These are phyloP conservation scores for Eristalinus sepulchralis DNA, from an alignment of 2,888 invertebrate species.

Conservation along the genomic window DNA sequence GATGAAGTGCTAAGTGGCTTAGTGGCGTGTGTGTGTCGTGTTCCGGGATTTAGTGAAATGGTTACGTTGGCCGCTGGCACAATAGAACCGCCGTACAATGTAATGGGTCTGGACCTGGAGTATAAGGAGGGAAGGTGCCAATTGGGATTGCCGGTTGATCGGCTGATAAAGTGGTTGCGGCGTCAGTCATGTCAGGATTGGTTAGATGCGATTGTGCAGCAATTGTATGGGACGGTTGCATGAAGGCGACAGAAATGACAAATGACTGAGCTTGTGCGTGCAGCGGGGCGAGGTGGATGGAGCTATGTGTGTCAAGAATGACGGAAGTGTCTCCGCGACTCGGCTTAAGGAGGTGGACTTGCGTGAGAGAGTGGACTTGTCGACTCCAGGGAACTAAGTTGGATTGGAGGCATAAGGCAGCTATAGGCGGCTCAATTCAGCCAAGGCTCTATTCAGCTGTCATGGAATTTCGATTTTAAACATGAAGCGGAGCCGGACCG, in stretches of 20 bases:
- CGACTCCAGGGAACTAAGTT: too few relatives aligned
- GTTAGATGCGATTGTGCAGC: slow-evolving; percentile 5
- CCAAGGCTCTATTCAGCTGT: too few relatives aligned
- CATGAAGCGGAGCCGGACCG: too few relatives aligned
- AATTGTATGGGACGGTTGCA: not conserved
- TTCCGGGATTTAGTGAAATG: slow-evolving; percentile 10
- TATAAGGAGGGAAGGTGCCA: not conserved
- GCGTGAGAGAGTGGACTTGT: not conserved
- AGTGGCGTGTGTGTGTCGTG: not conserved
- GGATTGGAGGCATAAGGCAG: too few relatives aligned
- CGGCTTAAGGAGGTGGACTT: not conserved
- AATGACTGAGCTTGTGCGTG: not conserved
- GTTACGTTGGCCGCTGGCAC: not conserved
- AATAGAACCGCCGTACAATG: not conserved
- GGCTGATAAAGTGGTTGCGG: not conserved
- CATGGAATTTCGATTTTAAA: too few relatives aligned
- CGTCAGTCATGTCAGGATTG: slow-evolving; percentile 11
- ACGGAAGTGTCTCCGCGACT: not conserved
- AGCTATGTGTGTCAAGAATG: not conserved
- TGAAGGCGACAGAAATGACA: not conserved
- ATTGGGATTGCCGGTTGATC: slow-evolving; percentile 21
- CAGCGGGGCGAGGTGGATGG: not conserved
- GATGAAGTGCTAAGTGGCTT: not conserved
- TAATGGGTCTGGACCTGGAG: not conserved
- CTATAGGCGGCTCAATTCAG: too few relatives aligned